Conservation (phyloP, 1,140 invertebrate genomes). For the Trichonephila inaurata region DNA sequence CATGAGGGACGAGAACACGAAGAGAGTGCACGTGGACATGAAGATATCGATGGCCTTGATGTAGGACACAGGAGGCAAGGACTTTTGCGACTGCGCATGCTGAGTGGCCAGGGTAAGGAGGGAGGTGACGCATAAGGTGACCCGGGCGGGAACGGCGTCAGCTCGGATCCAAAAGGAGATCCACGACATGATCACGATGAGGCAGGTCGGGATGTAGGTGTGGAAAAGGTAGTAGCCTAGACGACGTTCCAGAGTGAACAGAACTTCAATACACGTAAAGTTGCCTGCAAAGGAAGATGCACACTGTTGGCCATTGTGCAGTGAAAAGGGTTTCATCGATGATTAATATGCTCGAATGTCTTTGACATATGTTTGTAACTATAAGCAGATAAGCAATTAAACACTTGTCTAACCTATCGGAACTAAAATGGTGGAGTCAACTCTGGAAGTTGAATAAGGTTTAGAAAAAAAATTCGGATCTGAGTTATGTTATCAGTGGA, state of each 20-base stretch:
- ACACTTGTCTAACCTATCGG: too few species aligned
- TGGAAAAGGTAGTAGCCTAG: slow-evolving; percentile 93
- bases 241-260: slow-evolving; percentile 91
- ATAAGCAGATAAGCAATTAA: too few species aligned
- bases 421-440: too few species aligned
- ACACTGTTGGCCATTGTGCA: too few species aligned
- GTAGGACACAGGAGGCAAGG: slow-evolving; percentile 94
- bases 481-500: too few species aligned
- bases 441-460: too few species aligned
- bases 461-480: too few species aligned
- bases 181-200: slow-evolving; percentile 81
- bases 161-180: slow-evolving; percentile 82
- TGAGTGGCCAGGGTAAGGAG: slow-evolving; percentile 91
- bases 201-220: slow-evolving; percentile 87
- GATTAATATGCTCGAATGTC: too few species aligned
- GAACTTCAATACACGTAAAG: slow-evolving; percentile 92
- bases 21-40: slow-evolving; percentile 80
- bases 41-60: slow-evolving; percentile 84
- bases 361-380: too few species aligned
- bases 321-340: too few species aligned
- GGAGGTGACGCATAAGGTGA: slow-evolving; percentile 80
- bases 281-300: slow-evolving; percentile 84
- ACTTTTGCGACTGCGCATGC: slow-evolving; percentile 83
- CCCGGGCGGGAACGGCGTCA: slow-evolving; percentile 80
- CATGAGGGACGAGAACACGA: slow-evolving; percentile 96